Base-by-base conservation (phyloP, 2,113 vertebrate genomes). In the Agelaius phoeniceus region DNA sequence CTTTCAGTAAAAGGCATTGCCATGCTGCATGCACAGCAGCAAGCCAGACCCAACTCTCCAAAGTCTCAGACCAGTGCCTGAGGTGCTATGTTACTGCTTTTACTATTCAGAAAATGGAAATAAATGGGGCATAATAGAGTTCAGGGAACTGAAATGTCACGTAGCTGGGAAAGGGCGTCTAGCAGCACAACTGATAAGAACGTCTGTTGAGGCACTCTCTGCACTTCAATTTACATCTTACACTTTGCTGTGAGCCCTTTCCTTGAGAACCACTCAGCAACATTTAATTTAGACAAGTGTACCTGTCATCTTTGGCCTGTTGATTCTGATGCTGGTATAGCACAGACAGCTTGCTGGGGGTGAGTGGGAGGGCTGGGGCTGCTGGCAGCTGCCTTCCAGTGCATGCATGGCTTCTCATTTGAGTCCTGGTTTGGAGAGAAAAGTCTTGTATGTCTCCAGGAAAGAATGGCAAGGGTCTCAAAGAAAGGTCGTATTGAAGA, bases 41-140 rank as follows among this genome's bases (percentile, higher is more conserved):
- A 65, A 87, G 35, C 69, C 57, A 67, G 89, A 72, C 37, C 6
- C n/a, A 83, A 3, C 52, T 84, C 58, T 82, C 78, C 52, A 72
- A 89, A 91, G 73, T 48, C 44, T 52, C 86, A 82, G 69, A 54
- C 31, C 58, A 51, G 67, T 46, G 89, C 74, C 86, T 61, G 44
- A 89, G 81, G 91, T 94, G 77, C 66, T 89, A 54, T 49, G 66
- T 73, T 74, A 92, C 49, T 16, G 41, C 80, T 93, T 92, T 78
- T 48, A 39, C 87, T 78, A 55, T 87, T 84, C 75, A 66, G 57
- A 75, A 95, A 81, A 88, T 81, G 57, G 76, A 90, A 93, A 81
- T 89, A 96, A 94, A 93, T 78, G 71, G 57, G 72, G 31, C 65
- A n/a, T 86, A 72, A 92, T 63, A 33, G 76, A 85, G 22, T 83